Base-by-base conservation (phyloP, 1,140 invertebrate genomes). In the Drosophila eugracilis region DNA sequence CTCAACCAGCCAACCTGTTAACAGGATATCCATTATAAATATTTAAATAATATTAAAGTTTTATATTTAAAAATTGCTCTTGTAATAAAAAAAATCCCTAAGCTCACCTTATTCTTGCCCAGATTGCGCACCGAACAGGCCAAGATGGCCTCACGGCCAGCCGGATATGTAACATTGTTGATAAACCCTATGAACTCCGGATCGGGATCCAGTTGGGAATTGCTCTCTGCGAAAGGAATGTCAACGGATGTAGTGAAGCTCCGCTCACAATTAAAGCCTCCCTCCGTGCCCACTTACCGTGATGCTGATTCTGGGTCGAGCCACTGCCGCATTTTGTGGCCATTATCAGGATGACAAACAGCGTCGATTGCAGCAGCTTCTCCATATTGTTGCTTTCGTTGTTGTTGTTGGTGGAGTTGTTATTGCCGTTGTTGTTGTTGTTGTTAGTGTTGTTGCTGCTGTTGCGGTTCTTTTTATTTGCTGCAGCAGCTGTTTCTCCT, bases 1-100 rank as follows among this genome's bases (percentile, higher is more conserved):
- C 96, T 94, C 76, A 98, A 94, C 97, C 97, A 98, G n/a, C 96
- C 97, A 21, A 98, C 96, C 97, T 98, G 91, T 0, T 19, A 59
- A n/a, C 10, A 21, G n/a, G 3, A 17, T 10, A 10, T 14, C 19
- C 4, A 21, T 21, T 14, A 9, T 6, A 9, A 19, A 4, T 4
- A 7, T 7, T 17, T 15, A 9, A 37, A 37, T 12, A 10, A 30
- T 9, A 30, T 1, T 9, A 1, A 10, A 30, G 28, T 3, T 32
- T 36, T n/a, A n/a, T n/a, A 5, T 15, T 14, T 14, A 14, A 34
- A 14, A 1, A 2, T 3, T 17, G 2, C n/a, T 14, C 32, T 10
- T 34, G 34, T 36, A 4, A 6, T n/a, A n/a, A n/a, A 4, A 9
- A 7, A 42, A 45, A 5, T 36, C 9, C 9, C 17, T 9, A 1